A percentile compares a stretch with the other conserved stretches of the same genome.
Conservation (phyloP, 2,113 vertebrate species). For the Donacobius atricapilla region DNA sequence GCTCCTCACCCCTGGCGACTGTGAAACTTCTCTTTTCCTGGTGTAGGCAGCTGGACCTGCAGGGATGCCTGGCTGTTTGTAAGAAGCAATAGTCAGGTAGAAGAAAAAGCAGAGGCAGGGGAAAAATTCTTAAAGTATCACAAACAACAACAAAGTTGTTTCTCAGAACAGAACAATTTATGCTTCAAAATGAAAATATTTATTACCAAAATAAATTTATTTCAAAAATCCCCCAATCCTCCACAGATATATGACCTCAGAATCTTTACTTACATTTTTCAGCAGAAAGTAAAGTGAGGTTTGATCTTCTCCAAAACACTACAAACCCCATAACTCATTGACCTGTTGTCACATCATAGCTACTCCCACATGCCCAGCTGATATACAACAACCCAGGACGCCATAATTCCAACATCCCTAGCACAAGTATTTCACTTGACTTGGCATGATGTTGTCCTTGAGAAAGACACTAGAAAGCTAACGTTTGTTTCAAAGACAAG, state of each 20-base stretch:
- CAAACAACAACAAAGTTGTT: not conserved
- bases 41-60: not conserved
- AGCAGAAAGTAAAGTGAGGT: not conserved
- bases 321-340: not conserved
- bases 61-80: not conserved
- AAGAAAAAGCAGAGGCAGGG: not conserved
- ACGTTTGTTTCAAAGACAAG: not conserved
- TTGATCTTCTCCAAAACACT: not conserved
- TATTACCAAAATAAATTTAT: not conserved
- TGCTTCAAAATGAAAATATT: not conserved
- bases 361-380: not conserved
- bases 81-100: not conserved
- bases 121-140: not conserved
- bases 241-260: not conserved
- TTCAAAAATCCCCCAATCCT: not conserved
- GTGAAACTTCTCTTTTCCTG: not conserved
- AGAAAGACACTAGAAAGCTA: not conserved
- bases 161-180: not conserved
- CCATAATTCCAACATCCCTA: not conserved
- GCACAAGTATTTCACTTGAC: not conserved
- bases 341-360: fast-evolving
- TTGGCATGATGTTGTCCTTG: not conserved
- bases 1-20: not conserved
- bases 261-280: not conserved
- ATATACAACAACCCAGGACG: not conserved